Conservation (phyloP, 2,113 vertebrate genomes). For the Rhinoptilus africanus region DNA sequence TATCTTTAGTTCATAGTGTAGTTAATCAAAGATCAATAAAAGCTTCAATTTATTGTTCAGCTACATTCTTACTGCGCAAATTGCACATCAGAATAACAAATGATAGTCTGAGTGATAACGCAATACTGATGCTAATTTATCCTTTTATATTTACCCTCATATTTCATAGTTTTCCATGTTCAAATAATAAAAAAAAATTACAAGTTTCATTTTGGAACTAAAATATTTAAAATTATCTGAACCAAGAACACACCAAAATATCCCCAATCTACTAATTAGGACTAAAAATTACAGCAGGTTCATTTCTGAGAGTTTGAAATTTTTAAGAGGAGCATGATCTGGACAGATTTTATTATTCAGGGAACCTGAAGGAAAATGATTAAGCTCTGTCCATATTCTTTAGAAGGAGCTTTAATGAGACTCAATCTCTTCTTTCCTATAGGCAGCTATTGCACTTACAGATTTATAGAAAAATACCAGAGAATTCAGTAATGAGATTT, state of each 20-base stretch:
- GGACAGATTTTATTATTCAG: neutral
- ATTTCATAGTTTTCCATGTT: neutral
- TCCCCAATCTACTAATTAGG: neutral
- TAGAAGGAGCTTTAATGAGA: slow-evolving; percentile 28
- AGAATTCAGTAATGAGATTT: slow-evolving; percentile 28
- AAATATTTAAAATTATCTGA: neutral
- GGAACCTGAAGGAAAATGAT: slow-evolving; percentile 31
- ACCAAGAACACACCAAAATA: neutral
- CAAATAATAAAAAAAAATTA: neutral
- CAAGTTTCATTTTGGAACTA: neutral
- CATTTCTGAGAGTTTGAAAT: neutral
- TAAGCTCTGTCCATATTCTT: slow-evolving; percentile 12
- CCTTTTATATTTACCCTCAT: neutral
- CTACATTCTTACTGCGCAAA: neutral
- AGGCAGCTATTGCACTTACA: neutral
- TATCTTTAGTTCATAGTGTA: neutral
- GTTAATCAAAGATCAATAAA: neutral
- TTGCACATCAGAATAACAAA: neutral
- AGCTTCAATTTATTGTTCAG: neutral
- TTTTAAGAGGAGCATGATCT: neutral
- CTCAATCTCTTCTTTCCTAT: neutral
- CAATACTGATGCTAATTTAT: neutral
- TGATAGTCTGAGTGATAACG: neutral
- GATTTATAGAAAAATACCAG: slow-evolving; percentile 36
- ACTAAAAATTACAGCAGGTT: neutral